A percentile compares a stretch with the other conserved stretches of the same genome.
These are phyloP conservation scores for Drosophila lacicola DNA, from an alignment of 2,888 invertebrate species.

Conservation along the genomic window DNA sequence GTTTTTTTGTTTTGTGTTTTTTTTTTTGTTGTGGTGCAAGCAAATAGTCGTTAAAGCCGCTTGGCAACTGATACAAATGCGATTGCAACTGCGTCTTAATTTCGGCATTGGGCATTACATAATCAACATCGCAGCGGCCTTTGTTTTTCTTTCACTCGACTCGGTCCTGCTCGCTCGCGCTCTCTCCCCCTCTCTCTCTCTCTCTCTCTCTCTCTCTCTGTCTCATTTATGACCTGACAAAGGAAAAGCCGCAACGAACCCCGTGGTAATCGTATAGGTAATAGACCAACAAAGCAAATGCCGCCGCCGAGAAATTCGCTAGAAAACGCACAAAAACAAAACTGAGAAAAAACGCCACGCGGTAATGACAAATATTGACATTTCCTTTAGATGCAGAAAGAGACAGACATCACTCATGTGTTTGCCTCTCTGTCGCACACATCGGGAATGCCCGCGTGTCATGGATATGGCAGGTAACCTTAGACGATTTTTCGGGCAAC, in stretches of 20 bases:
- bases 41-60: conserved; percentile 43
- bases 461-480: conserved; percentile 44
- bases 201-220: neutral
- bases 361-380: conserved; percentile 78
- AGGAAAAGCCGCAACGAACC: conserved; percentile 53
- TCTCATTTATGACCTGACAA: conserved; percentile 50
- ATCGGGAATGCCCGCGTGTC: neutral
- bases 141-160: conserved; percentile 33
- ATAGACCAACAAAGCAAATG: conserved; percentile 48
- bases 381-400: conserved; percentile 48
- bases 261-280: conserved; percentile 16
- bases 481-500: conserved; percentile 45
- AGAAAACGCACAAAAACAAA: conserved; percentile 59
- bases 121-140: conserved; percentile 54
- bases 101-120: conserved; percentile 61
- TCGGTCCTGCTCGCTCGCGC: neutral
- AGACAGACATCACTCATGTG: neutral
- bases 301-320: conserved; percentile 65
- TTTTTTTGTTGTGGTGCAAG: conserved; percentile 27
- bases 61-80: conserved; percentile 44
- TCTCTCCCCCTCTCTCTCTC: neutral
- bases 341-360: conserved; percentile 54
- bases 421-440: neutral
- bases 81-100: conserved; percentile 65
- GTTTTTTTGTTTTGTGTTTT: conserved; percentile 2